phyloP scores from a whole-genome alignment of 2,888 invertebrate species.

The Macaria notata region DNA sequence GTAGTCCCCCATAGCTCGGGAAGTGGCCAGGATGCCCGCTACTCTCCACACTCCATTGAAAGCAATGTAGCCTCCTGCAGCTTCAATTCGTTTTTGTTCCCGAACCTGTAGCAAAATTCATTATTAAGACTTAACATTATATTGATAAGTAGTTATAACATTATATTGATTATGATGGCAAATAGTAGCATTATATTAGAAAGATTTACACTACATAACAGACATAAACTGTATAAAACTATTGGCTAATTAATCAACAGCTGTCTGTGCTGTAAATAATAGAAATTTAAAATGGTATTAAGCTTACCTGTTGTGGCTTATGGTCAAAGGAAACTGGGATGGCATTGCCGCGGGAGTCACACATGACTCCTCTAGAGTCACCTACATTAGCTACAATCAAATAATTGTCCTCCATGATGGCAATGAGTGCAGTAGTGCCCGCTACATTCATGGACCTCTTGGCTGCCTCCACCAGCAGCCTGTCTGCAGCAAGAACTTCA shows the following conservation, averaged over 20 bases:
- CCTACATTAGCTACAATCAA: slow-evolving; percentile 98
- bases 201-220: too few relatives aligned
- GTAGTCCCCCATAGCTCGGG: slow-evolving; percentile 96
- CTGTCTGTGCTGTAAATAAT: too few relatives aligned
- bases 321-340: slow-evolving; percentile 97
- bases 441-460: slow-evolving; percentile 89
- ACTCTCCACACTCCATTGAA: slow-evolving; percentile 98
- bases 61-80: slow-evolving; percentile 97
- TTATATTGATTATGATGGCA: too few relatives aligned
- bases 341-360: slow-evolving; percentile 93
- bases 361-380: slow-evolving; percentile 97
- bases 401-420: slow-evolving; percentile 90
- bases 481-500: slow-evolving; percentile 93
- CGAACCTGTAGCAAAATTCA: slow-evolving; percentile 83
- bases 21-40: slow-evolving; percentile 96
- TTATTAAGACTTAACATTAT: too few relatives aligned
- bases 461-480: slow-evolving; percentile 90
- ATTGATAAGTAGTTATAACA: too few relatives aligned
- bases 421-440: slow-evolving; percentile 96
- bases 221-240: too few relatives aligned
- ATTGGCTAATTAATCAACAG: too few relatives aligned
- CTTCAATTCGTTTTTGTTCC: slow-evolving; percentile 95
- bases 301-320: slow-evolving; percentile 94
- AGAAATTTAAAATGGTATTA: neutral
- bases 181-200: too few relatives aligned